phyloP scores from a whole-genome alignment of 2,113 vertebrate species.

The Oriolus oriolus region DNA sequence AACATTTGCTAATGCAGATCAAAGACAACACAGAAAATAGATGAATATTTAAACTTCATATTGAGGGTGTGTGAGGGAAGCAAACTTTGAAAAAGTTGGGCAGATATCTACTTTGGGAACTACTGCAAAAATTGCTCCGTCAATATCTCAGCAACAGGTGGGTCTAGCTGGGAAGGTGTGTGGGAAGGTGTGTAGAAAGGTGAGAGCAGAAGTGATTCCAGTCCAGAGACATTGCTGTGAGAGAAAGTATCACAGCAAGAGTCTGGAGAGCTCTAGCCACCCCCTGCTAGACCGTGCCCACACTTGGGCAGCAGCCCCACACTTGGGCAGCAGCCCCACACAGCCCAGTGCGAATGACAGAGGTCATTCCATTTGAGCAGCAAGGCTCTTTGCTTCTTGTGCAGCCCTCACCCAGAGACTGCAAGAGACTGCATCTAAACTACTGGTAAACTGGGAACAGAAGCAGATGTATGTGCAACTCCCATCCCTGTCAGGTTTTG shows the following conservation, averaged over 20 bases:
- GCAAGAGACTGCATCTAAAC: background rate
- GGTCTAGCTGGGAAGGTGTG: background rate
- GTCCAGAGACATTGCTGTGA: background rate
- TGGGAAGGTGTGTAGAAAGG: background rate
- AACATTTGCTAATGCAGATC: background rate
- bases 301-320: rapidly evolving
- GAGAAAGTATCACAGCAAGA: background rate
- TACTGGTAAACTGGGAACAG: background rate
- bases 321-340: rapidly evolving
- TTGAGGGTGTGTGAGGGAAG: background rate
- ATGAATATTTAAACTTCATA: background rate
- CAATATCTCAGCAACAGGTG: background rate
- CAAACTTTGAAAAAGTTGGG: background rate
- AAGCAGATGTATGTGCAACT: background rate
- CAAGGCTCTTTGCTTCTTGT: background rate
- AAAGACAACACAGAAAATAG: background rate
- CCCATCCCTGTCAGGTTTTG: background rate
- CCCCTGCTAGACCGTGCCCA: too few species aligned
- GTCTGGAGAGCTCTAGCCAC: background rate
- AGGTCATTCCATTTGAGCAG: background rate
- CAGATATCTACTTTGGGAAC: background rate
- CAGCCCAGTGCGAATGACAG: rapidly evolving
- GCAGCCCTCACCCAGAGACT: background rate
- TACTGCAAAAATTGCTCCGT: background rate
- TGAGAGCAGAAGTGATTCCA: background rate